A percentile compares a stretch with the other conserved stretches of the same genome.
Evolutionary conservation across 2,797 vertebrate species (phyloP).

Genomic region (Somateria mollissima): DNA sequence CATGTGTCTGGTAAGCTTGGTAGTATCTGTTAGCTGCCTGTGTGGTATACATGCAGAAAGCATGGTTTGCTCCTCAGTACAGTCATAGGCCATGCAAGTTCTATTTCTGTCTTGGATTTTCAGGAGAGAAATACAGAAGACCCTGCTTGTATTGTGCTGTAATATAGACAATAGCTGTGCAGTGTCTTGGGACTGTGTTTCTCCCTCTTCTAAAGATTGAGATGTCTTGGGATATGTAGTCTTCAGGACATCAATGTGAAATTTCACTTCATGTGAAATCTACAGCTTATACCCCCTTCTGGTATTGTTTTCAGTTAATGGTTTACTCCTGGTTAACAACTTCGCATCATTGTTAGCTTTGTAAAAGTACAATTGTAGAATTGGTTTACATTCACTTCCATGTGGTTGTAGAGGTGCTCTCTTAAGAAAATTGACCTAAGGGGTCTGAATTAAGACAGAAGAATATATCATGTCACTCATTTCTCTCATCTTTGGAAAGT

Average conservation of each 20-base stretch:
- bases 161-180: neutral
- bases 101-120: neutral
- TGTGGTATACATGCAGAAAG: neutral
- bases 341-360: constrained; percentile 1
- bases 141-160: neutral
- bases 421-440: neutral
- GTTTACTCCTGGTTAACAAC: neutral
- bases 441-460: neutral
- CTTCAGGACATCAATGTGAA: neutral
- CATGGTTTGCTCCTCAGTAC: neutral
- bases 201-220: neutral
- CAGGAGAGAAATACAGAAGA: neutral
- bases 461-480: neutral
- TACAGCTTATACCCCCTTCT: neutral
- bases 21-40: neutral
- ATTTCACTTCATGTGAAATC: neutral
- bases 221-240: neutral
- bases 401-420: neutral
- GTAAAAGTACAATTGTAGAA: neutral
- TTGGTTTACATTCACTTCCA: neutral
- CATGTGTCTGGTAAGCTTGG: neutral
- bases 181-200: neutral
- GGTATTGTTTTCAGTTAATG: neutral
- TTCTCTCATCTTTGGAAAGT: neutral
- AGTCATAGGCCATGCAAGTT: fast-evolving